Percentiles rank a stretch among this genome's conserved stretches.
Evolutionary conservation across 1,140 invertebrate species (phyloP).

Genomic region (Heterodera schachtii): DNA sequence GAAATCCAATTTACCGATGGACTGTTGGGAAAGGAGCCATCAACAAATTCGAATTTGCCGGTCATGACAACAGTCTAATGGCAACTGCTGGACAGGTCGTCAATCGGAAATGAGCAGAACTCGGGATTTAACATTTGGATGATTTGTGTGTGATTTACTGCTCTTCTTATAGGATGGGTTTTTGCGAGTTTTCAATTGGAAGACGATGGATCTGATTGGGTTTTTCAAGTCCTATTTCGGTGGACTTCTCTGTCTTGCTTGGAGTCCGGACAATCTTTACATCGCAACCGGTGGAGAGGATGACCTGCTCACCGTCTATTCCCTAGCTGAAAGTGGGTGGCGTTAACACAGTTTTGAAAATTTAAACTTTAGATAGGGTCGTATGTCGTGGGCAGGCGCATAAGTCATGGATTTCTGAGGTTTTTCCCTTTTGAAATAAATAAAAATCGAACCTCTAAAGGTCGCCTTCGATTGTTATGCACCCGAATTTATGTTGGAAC

Average conservation of each 20-base stretch:
- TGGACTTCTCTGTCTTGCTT: conserved; percentile 87
- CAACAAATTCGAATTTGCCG: conserved; percentile 94
- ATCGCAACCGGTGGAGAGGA: conserved; percentile 81
- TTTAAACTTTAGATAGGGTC: conserved; percentile 79
- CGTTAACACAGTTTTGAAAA: neutral
- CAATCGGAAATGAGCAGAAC: too few relatives aligned
- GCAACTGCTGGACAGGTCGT: conserved; percentile 75
- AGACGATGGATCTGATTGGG: conserved; percentile 91
- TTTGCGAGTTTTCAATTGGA: conserved; percentile 91
- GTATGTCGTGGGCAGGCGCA: conserved; percentile 89
- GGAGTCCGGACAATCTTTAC: conserved; percentile 73
- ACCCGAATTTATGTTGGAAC: conserved; percentile 54
- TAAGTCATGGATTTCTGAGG: conserved; percentile 88
- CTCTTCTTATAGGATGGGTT: conserved; percentile 84
- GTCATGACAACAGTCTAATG: conserved; percentile 82
- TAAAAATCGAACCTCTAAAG: neutral
- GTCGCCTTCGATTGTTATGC: conserved; percentile 94
- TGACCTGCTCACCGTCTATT: conserved; percentile 97
- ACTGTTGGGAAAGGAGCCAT: conserved; percentile 78
- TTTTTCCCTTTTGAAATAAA: conserved; percentile 1
- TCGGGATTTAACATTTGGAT: neutral
- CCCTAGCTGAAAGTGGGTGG: conserved; percentile 64
- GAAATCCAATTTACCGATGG: conserved; percentile 89
- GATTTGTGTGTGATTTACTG: conserved; percentile 6
- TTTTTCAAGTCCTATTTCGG: conserved; percentile 79